A percentile compares a stretch with the other conserved stretches of the same genome.
These are phyloP conservation scores for Hartigia nigra DNA, from an alignment of 2,888 invertebrate species.

Conservation along the genomic window DNA sequence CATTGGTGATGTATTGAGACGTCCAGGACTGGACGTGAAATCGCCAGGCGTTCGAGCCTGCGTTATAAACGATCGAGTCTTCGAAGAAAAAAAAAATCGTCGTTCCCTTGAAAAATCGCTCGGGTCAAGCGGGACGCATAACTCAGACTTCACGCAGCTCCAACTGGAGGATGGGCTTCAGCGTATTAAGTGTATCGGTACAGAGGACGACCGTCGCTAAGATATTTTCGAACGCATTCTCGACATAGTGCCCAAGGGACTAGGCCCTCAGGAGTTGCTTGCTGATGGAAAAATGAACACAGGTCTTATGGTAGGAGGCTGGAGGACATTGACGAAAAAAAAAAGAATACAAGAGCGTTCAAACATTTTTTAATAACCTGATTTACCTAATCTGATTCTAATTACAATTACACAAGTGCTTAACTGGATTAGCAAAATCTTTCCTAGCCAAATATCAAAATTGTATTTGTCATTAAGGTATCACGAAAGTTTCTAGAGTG, in stretches of 20 bases:
- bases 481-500: background rate
- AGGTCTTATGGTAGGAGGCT: background rate
- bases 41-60: slow-evolving; percentile 17
- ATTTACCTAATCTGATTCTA: background rate
- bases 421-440: background rate
- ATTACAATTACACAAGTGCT: background rate
- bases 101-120: slow-evolving; percentile 25
- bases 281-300: background rate
- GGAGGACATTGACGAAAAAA: background rate
- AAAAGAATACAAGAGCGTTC: background rate
- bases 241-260: background rate
- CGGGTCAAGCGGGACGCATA: slow-evolving; percentile 26
- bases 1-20: slow-evolving; percentile 25
- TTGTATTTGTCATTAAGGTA: background rate
- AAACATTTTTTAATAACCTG: background rate
- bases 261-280: background rate
- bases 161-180: background rate
- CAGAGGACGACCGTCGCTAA: background rate
- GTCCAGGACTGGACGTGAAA: slow-evolving; percentile 19
- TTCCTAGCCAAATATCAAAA: background rate
- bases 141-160: slow-evolving; percentile 13
- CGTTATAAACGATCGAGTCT: slow-evolving; percentile 22
- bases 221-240: slow-evolving; percentile 7
- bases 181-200: background rate
- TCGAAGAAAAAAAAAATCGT: slow-evolving; percentile 24